Evolutionary conservation across 2,888 invertebrate species (phyloP).

Genomic region (Eupithecia centaureata): DNA sequence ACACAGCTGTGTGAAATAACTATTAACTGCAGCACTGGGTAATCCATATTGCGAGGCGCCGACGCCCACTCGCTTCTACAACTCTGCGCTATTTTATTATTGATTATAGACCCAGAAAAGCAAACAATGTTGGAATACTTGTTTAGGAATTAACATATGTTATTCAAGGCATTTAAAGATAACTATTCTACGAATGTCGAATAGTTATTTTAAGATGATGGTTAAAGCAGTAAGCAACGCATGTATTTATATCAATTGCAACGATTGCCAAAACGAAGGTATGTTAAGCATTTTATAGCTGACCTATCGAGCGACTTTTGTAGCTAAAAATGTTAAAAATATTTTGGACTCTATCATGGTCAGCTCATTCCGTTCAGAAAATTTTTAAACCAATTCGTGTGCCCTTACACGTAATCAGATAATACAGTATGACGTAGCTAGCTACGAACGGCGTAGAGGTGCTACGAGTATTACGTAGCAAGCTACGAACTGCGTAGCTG

Average conservation of each 20-base stretch:
- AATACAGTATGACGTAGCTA: constrained; percentile 1
- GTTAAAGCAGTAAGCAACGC: background rate
- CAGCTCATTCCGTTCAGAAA: background rate
- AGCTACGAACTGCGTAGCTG: constrained; percentile 50
- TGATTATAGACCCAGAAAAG: constrained; percentile 4
- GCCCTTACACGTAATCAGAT: background rate
- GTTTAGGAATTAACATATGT: background rate
- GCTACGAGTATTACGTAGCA: constrained; percentile 46
- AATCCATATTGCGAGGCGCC: constrained; percentile 28
- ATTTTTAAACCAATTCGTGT: background rate
- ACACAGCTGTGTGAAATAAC: constrained; percentile 20
- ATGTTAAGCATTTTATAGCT: background rate
- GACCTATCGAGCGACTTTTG: background rate
- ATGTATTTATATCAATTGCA: background rate
- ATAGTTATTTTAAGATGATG: background rate
- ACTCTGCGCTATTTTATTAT: constrained; percentile 16
- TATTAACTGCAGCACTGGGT: constrained; percentile 18
- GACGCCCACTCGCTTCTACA: constrained; percentile 31
- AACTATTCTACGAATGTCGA: background rate
- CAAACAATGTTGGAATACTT: background rate
- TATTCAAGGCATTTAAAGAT: background rate
- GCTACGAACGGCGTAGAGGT: constrained; percentile 22
- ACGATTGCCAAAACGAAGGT: background rate
- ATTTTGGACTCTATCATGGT: background rate
- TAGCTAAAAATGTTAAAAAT: background rate